Evolutionary conservation across 1,140 invertebrate species (phyloP).

Genomic region (Bradysia coprophila): DNA sequence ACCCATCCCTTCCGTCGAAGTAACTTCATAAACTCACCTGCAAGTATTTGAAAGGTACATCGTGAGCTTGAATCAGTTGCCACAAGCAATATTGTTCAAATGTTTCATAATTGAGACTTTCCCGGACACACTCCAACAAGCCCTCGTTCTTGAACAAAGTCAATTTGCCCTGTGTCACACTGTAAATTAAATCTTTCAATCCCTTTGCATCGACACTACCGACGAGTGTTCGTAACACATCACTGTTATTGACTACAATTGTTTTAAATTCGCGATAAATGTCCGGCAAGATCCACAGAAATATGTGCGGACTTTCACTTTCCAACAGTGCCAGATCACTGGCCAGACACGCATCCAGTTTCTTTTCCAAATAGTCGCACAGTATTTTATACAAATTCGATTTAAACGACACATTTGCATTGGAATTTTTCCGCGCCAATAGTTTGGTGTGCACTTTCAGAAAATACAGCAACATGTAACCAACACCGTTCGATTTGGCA

Average conservation of each 20-base stretch:
- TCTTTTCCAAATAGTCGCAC: slow-evolving; percentile 61
- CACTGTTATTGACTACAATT: slow-evolving; percentile 66
- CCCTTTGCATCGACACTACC: slow-evolving; percentile 75
- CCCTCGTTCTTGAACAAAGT: slow-evolving; percentile 62
- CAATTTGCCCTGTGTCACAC: slow-evolving; percentile 74
- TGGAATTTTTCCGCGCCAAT: slow-evolving; percentile 20
- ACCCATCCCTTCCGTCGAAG: no score
- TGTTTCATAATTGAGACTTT: slow-evolving; percentile 86
- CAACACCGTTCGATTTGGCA: slow-evolving; percentile 42
- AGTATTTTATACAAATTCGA: slow-evolving; percentile 69
- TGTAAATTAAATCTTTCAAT: slow-evolving; percentile 74
- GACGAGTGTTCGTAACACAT: slow-evolving; percentile 70
- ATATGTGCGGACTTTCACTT: slow-evolving; percentile 67
- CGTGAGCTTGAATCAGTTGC: slow-evolving; percentile 85
- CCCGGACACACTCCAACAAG: slow-evolving; percentile 48
- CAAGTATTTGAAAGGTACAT: slow-evolving; percentile 76
- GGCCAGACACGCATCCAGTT: slow-evolving; percentile 46
- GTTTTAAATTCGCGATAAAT: slow-evolving; percentile 80
- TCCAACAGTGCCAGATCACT: slow-evolving; percentile 72
- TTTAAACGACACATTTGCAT: slow-evolving; percentile 54
- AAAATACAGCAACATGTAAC: slow-evolving; percentile 75
- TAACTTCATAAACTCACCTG: slow-evolving; percentile 33
- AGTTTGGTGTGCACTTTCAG: slow-evolving; percentile 51
- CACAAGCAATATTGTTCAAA: slow-evolving; percentile 94
- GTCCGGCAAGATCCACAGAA: slow-evolving; percentile 81